These are phyloP conservation scores for Merodon equestris DNA, from an alignment of 2,888 invertebrate species.

Conservation along the genomic window DNA sequence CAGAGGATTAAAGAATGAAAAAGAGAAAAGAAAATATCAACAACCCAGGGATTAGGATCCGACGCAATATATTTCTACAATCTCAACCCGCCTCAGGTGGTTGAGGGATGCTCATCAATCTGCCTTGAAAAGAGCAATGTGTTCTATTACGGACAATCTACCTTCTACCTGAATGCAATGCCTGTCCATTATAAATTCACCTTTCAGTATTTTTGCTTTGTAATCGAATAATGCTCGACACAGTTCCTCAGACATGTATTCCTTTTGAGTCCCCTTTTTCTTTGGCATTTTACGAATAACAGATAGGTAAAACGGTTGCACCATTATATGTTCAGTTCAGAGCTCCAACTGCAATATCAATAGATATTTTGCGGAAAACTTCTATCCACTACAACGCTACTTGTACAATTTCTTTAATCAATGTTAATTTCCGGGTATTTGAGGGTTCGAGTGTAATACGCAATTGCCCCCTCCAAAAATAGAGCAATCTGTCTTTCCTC, in stretches of 20 bases:
- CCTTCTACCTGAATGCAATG: constrained; percentile 58
- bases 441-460: constrained; percentile 28
- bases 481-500: constrained; percentile 44
- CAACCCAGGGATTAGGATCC: constrained; percentile 58
- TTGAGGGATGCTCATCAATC: constrained; percentile 49
- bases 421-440: constrained; percentile 63
- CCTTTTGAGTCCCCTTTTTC: constrained; percentile 9
- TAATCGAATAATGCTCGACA: constrained; percentile 59
- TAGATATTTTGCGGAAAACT: no score
- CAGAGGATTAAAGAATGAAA: constrained; percentile 12
- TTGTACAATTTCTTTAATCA: constrained; percentile 36
- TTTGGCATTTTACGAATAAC: no score
- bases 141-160: constrained; percentile 8
- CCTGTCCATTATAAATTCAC: constrained; percentile 63
- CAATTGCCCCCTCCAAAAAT: constrained; percentile 54
- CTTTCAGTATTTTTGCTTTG: constrained; percentile 62
- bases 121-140: constrained; percentile 60
- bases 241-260: constrained; percentile 57
- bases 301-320: no score
- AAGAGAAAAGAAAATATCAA: constrained; percentile 2
- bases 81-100: constrained; percentile 54
- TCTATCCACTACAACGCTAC: no score
- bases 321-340: no score
- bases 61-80: constrained; percentile 44
- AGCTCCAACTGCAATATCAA: no score